Conservation (phyloP, 2,888 invertebrate species). For the Smittia sp. region DNA sequence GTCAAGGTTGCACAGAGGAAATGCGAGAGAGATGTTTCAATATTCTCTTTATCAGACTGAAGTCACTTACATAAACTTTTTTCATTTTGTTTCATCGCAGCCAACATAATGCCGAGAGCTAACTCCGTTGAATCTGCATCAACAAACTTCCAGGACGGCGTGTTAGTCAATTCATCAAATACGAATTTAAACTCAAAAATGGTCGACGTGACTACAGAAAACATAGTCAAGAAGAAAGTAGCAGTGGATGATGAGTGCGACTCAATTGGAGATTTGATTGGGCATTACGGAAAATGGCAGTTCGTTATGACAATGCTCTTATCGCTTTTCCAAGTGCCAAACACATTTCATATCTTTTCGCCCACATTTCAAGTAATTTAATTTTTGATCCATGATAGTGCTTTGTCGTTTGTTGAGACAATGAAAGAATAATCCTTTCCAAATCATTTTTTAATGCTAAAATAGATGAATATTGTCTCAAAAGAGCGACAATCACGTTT, state of each 20-base stretch:
- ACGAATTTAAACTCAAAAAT: conserved; percentile 25
- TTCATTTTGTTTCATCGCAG: background rate
- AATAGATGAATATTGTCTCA: no score
- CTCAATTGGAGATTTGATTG: conserved; percentile 66
- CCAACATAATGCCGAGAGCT: conserved; percentile 17
- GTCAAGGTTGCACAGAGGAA: conserved; percentile 27
- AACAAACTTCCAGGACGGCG: conserved; percentile 25
- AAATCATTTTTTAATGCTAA: background rate
- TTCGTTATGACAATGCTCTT: conserved; percentile 69
- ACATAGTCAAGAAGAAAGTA: conserved; percentile 17
- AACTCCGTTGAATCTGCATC: conserved; percentile 24
- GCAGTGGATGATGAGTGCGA: conserved; percentile 58
- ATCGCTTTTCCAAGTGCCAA: conserved; percentile 73
- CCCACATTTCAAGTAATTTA: conserved; percentile 68
- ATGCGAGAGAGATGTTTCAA: background rate
- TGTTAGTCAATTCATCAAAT: conserved; percentile 15
- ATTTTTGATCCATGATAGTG: background rate
- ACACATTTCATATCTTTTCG: conserved; percentile 76
- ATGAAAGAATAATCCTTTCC: no score
- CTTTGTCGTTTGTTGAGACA: no score
- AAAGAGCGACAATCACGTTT: no score
- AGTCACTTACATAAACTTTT: conserved; percentile 1
- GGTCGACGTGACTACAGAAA: background rate
- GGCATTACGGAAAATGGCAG: conserved; percentile 76
- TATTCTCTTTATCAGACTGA: no score